A percentile compares a stretch with the other conserved stretches of the same genome.
phyloP scores from a whole-genome alignment of 2,888 invertebrate genomes.

The Parasteatoda lunata region DNA sequence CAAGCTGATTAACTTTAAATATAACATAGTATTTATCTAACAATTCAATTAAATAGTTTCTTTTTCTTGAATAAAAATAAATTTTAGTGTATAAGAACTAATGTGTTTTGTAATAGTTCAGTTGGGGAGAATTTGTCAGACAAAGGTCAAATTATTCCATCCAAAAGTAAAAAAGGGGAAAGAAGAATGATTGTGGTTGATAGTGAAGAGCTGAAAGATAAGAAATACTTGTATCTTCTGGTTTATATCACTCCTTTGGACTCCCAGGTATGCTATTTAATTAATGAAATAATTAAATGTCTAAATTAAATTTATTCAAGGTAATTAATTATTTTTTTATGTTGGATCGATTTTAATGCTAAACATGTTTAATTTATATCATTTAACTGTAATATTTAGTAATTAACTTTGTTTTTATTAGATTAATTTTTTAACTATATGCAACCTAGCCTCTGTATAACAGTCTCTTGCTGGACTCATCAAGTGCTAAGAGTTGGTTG shows the following conservation, averaged over 20 bases:
- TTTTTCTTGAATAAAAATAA: background rate
- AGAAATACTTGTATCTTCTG: constrained; percentile 44
- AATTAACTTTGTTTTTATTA: too few relatives aligned
- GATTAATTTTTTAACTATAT: too few relatives aligned
- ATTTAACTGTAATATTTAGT: too few relatives aligned
- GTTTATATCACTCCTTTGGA: constrained; percentile 51
- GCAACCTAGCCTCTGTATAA: too few relatives aligned
- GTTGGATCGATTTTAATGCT: too few relatives aligned
- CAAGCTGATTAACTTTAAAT: too few relatives aligned
- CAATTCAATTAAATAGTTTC: background rate
- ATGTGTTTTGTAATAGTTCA: constrained; percentile 73
- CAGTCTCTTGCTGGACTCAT: too few relatives aligned
- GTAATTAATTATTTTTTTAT: too few relatives aligned
- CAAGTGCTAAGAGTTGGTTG: too few relatives aligned
- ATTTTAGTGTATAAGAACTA: background rate
- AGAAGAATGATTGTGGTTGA: constrained; percentile 43
- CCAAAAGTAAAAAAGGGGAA: constrained; percentile 71
- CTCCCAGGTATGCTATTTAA: constrained; percentile 25
- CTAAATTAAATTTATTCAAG: too few relatives aligned
- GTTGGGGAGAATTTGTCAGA: constrained; percentile 79
- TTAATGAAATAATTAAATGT: background rate
- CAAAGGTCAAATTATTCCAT: constrained; percentile 78
- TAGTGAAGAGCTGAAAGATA: constrained; percentile 19
- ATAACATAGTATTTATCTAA: background rate
- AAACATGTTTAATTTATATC: too few relatives aligned